These are phyloP conservation scores for Chiridota heheva DNA, from an alignment of 35 echinoderm and acorn worm species.

Conservation along the genomic window DNA sequence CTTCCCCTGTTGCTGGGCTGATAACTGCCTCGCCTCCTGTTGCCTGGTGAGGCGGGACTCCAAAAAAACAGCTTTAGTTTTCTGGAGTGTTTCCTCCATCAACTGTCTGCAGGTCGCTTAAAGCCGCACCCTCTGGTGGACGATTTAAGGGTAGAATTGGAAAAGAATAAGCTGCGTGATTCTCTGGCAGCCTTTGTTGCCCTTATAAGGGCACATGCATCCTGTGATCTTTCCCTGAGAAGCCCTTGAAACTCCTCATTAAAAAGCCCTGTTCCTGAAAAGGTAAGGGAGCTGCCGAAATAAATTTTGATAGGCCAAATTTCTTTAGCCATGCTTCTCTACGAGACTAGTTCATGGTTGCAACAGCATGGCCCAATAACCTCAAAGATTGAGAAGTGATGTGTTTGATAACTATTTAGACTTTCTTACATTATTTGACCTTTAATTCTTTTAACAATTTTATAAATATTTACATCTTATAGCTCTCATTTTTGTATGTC, in stretches of 20 bases:
- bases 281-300: background rate
- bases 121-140: background rate
- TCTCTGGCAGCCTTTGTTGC: background rate
- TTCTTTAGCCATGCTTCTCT: background rate
- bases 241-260: slow-evolving; percentile 11
- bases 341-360: background rate
- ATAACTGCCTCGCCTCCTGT: too few relatives aligned
- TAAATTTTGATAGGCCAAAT: background rate
- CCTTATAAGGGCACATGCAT: background rate
- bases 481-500: too few relatives aligned
- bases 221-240: slow-evolving; percentile 30
- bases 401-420: too few relatives aligned
- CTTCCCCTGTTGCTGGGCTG: too few relatives aligned
- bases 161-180: background rate
- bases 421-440: too few relatives aligned
- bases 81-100: too few relatives aligned
- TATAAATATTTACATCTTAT: too few relatives aligned
- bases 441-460: too few relatives aligned
- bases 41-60: background rate
- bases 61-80: too few relatives aligned
- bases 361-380: slow-evolving; percentile 17
- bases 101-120: background rate
- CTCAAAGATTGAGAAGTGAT: background rate
- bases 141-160: too few relatives aligned
- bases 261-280: slow-evolving; percentile 5